These are phyloP conservation scores for Cochlearius cochlearius DNA, from an alignment of 2,113 vertebrate species.

Conservation along the genomic window DNA sequence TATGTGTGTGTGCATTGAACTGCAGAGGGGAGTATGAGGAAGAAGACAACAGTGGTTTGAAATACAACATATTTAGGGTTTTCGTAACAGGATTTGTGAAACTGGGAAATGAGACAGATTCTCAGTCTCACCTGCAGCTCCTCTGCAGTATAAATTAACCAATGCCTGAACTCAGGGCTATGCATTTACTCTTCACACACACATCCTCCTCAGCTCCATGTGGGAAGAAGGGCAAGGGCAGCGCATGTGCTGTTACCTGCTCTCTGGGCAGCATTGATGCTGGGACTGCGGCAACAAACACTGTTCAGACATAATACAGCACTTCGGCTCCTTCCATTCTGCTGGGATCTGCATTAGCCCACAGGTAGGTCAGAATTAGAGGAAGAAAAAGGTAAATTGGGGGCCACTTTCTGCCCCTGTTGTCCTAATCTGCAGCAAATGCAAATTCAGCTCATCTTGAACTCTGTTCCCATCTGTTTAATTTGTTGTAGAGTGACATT, in stretches of 20 bases:
- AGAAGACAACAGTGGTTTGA: background rate
- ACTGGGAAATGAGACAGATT: background rate
- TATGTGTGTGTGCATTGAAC: background rate
- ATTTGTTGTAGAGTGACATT: background rate
- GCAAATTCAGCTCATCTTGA: background rate
- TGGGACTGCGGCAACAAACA: background rate
- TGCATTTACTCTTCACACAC: background rate
- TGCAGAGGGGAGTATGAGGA: background rate
- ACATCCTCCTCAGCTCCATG: background rate
- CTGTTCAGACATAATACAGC: background rate
- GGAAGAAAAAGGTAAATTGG: background rate
- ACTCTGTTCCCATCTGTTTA: background rate
- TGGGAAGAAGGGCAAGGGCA: background rate
- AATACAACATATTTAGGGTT: background rate
- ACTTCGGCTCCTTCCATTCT: background rate
- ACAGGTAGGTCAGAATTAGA: background rate
- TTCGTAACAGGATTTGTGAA: background rate
- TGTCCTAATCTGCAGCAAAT: background rate
- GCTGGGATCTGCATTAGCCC: background rate
- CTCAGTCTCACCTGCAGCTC: conserved; percentile 13
- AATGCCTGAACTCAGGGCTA: background rate
- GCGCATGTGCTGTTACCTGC: background rate
- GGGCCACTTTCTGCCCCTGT: background rate
- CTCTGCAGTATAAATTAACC: background rate
- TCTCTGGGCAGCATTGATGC: background rate